phyloP scores from a whole-genome alignment of 2,113 vertebrate genomes.

The Podiceps cristatus region DNA sequence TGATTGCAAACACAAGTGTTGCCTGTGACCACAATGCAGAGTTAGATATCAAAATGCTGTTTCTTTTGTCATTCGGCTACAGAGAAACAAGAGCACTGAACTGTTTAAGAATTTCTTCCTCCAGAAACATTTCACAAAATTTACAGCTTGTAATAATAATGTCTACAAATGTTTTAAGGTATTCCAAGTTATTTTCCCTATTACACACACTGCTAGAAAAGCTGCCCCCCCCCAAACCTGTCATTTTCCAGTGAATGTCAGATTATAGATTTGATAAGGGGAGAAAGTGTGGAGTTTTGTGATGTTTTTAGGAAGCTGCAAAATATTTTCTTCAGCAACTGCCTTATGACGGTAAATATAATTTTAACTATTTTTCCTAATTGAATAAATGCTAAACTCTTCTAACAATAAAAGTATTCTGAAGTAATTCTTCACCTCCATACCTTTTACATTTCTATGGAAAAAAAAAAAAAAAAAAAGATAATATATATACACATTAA shows the following conservation, averaged over 20 bases:
- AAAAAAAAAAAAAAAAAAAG: too few relatives aligned
- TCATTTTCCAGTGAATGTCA: background rate
- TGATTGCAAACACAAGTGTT: conserved; percentile 1
- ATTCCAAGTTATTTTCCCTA: background rate
- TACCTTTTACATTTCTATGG: background rate
- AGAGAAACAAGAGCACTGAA: background rate
- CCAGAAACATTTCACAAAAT: background rate
- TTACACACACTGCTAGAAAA: background rate
- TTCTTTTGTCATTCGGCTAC: background rate
- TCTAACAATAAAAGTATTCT: background rate
- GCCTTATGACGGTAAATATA: background rate
- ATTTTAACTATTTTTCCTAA: background rate
- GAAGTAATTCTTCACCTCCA: background rate
- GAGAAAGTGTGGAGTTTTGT: background rate
- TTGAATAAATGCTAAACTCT: background rate
- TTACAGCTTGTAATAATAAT: background rate
- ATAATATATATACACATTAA: background rate
- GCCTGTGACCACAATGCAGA: background rate
- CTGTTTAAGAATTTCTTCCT: background rate
- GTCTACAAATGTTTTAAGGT: background rate
- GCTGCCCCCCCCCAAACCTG: background rate
- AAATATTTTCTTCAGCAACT: background rate
- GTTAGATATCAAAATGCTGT: background rate
- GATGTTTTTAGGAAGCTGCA: background rate
- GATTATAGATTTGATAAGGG: background rate